Evolutionary conservation across 1,140 invertebrate species (phyloP), one percentile per base, ranked within the genome.

Genomic region (Pectinophora gossypiella): DNA sequence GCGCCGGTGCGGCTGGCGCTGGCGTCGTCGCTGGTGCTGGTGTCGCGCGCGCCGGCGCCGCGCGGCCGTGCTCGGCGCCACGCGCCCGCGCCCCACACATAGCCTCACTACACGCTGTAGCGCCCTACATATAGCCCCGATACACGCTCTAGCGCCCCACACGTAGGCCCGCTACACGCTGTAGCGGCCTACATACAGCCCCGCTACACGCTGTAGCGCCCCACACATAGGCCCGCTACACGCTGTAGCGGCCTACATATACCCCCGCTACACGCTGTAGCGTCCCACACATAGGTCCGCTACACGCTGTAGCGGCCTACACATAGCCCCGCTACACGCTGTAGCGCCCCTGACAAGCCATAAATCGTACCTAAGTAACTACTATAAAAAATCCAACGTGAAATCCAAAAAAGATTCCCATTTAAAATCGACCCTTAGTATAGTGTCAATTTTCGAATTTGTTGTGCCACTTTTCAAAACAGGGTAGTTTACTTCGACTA

Each of bases 1-100:
- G 92, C 93, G 13, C 93, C 93, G 1, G 92, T 94, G 3, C 92
- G 92, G 61, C 84, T 96, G 51, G 91, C 92, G 13, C 85, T 95
- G 18, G 94, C 92, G 32, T 95, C 94, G 21, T 92, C 92, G 5
- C 83, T 95, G 27, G 93, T 95, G 64, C 87, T 94, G 48, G 80
- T 94, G 47, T 89, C 92, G 3, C 88, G 92, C 59, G 90, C 90
- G 23, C 90, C 92, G 59, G 90, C 91, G 20, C 89, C 89, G 53
- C 88, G 92, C 55, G 89, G 92, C 56, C 83, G 93, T 32, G 85
- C 91, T 57, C 89, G 92, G 51, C 87, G 90, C 89, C 57, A 90
- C 90, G 64, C 79, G 40, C 80, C 62, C 86, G 89, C 90, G 62
- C 89, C 90, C 59, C 15, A 70, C 52, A 59, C 72, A 48, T 76